phyloP scores from a whole-genome alignment of 1,140 invertebrate species.

The Musca domestica region DNA sequence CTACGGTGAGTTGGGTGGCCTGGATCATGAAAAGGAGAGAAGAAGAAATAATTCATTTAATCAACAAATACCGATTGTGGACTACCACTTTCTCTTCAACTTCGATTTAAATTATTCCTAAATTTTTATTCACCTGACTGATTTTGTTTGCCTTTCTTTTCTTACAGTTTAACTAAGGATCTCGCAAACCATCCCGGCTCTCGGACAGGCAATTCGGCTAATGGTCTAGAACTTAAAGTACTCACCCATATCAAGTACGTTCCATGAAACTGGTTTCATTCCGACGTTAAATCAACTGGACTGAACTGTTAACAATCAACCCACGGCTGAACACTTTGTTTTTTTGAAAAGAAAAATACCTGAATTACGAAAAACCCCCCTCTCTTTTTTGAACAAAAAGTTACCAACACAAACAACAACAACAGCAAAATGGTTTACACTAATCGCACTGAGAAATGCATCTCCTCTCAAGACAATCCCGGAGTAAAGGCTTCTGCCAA shows the following conservation, averaged over 20 bases:
- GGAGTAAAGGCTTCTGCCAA: neutral
- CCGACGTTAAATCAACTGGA: neutral
- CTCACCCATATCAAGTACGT: constrained; percentile 73
- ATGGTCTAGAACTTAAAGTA: constrained; percentile 71
- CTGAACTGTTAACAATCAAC: constrained; percentile 47
- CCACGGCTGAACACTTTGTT: neutral
- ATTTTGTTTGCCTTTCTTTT: constrained; percentile 51
- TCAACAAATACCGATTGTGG: too few relatives aligned
- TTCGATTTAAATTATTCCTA: neutral
- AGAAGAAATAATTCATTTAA: too few relatives aligned
- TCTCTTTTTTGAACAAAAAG: constrained; percentile 46
- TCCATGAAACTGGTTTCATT: constrained; percentile 55
- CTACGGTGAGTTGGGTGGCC: neutral
- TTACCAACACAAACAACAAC: neutral
- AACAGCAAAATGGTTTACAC: constrained; percentile 43
- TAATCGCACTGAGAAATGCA: constrained; percentile 44
- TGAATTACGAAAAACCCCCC: constrained; percentile 56
- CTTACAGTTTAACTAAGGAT: constrained; percentile 64
- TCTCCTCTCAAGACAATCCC: constrained; percentile 23
- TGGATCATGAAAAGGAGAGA: too few relatives aligned
- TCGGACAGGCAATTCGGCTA: constrained; percentile 68
- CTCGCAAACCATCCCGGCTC: constrained; percentile 67
- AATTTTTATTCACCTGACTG: too few relatives aligned
- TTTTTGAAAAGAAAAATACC: neutral
- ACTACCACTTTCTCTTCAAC: too few relatives aligned